Evolutionary conservation across 2,797 vertebrate species (phyloP).

Genomic region (Ceryle rudis): DNA sequence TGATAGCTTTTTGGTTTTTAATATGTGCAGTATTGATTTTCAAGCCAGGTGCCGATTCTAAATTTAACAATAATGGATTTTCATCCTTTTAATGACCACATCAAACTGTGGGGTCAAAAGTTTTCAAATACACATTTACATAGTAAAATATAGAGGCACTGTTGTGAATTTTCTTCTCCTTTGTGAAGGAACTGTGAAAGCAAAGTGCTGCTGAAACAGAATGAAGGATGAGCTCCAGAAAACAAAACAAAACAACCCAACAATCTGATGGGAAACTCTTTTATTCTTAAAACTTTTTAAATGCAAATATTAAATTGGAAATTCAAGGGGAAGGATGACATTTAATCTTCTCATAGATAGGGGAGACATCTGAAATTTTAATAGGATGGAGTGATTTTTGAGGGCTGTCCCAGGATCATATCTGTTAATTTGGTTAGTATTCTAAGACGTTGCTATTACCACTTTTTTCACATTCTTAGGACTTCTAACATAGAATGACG

Average conservation of each 20-base stretch:
- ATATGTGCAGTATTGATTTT: background rate
- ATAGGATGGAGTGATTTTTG: background rate
- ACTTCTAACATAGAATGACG: background rate
- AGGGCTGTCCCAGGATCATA: background rate
- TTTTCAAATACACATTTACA: background rate
- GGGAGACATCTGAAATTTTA: background rate
- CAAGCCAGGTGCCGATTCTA: background rate
- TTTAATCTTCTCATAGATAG: background rate
- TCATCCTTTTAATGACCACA: background rate
- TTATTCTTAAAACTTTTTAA: background rate
- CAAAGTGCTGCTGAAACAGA: background rate
- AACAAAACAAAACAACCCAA: background rate
- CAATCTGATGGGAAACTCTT: background rate
- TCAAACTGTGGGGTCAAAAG: background rate
- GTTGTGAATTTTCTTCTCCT: background rate
- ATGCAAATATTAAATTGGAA: background rate
- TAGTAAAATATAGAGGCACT: background rate
- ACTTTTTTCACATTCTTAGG: background rate
- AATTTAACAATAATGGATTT: conserved; percentile 14
- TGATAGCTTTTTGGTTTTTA: background rate
- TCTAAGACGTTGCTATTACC: background rate
- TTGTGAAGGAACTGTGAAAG: background rate
- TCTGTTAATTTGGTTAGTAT: background rate
- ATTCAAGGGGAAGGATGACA: background rate
- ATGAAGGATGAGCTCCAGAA: background rate